A percentile compares a stretch with the other conserved stretches of the same genome.
Conservation (phyloP, 2,888 invertebrate genomes). For the Lepas anatifera region DNA sequence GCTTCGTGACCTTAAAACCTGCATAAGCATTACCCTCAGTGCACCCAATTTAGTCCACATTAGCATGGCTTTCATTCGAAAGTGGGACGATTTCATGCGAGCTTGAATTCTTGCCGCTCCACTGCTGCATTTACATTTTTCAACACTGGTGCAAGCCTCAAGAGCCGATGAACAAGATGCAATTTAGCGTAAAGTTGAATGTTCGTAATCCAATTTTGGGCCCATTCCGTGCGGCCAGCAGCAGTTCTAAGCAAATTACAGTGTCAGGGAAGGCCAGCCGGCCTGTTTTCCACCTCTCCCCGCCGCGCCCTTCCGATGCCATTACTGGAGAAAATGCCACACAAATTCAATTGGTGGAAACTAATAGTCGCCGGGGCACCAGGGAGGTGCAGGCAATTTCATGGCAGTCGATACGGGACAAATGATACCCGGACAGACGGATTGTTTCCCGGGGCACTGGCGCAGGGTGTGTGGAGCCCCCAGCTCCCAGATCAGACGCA, state of each 20-base stretch:
- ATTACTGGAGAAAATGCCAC: background rate
- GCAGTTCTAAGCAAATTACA: background rate
- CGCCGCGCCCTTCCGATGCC: background rate
- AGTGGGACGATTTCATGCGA: background rate
- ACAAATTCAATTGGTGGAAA: conserved; percentile 1
- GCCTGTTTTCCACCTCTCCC: background rate
- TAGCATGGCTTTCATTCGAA: no score
- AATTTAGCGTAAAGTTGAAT: background rate
- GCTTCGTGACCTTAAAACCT: no score
- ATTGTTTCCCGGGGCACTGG: background rate
- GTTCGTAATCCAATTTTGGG: background rate
- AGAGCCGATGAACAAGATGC: background rate
- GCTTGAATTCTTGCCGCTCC: no score
- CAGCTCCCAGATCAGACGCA: no score
- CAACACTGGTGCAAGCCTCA: no score
- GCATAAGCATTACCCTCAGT: no score
- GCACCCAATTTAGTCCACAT: no score
- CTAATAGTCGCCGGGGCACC: background rate
- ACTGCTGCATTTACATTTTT: no score
- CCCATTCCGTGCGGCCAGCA: background rate
- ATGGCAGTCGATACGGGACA: conserved; percentile 4
- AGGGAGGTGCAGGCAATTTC: conserved; percentile 1
- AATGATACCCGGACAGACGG: background rate
- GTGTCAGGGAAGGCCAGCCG: no score
- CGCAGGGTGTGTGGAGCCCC: no score